Percentiles rank a stretch among this genome's conserved stretches.
Evolutionary conservation across 35 echinoderm and acorn worm species (phyloP).

Genomic region (Strongylocentrotus purpuratus): DNA sequence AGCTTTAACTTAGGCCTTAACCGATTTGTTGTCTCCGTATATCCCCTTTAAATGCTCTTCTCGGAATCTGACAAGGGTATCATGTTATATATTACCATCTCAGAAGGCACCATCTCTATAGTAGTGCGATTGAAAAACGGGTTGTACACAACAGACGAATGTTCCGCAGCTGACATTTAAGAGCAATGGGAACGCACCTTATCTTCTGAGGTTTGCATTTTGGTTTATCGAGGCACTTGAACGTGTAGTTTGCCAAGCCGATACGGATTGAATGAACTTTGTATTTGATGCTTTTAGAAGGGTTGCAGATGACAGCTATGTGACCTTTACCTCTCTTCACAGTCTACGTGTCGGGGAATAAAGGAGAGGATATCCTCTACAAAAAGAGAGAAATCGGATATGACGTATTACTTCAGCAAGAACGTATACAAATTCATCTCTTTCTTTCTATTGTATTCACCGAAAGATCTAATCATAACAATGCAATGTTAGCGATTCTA

Average conservation of each 20-base stretch:
- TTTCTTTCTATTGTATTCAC: neutral
- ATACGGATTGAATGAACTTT: slow-evolving; percentile 7
- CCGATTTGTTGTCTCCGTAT: no score
- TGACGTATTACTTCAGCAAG: neutral
- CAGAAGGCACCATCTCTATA: no score
- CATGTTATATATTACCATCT: no score
- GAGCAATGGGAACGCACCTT: neutral
- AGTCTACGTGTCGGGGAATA: neutral
- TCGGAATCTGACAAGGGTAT: no score
- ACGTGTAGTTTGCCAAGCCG: neutral
- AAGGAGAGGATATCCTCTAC: neutral
- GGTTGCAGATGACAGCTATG: neutral
- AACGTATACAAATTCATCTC: neutral
- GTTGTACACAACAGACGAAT: neutral
- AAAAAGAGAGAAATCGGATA: neutral
- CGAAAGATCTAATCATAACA: no score
- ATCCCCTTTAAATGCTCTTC: no score
- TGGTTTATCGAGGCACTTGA: neutral
- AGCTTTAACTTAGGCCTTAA: no score
- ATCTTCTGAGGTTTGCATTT: neutral
- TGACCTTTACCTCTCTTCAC: neutral
- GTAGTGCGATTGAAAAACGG: no score
- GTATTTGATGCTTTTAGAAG: neutral
- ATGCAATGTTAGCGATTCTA: no score
- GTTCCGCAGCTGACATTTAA: neutral